Evolutionary conservation across 2,888 invertebrate species (phyloP), one percentile per base, ranked within the genome.

Genomic region (Lepidonotus clava): DNA sequence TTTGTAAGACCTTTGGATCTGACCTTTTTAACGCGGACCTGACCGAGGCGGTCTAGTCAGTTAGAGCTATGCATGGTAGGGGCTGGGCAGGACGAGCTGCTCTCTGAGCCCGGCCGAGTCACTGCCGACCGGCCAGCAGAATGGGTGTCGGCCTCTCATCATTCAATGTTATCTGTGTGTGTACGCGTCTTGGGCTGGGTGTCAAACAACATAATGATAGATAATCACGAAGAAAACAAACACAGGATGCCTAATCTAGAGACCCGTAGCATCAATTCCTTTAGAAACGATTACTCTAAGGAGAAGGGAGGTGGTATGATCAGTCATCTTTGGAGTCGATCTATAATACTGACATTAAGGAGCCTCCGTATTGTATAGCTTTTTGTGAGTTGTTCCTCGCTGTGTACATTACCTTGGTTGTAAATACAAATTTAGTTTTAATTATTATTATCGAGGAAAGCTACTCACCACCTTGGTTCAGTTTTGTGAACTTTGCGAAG

Each of bases 381-480:
- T 80, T 41, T 80, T 80, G 80, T 46, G 80, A 80, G 80, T 80
- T 80, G 28, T 76, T 80, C 32, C 80, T 80, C 80, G 41, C 51
- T 80, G 28, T 80, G 80, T 80, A 80, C 80, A 80, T 80, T 80
- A 80, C 80, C 80, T 80, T 80, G 80, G 80, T 80, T 80, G 80
- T 80, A 41, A 80, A 80, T 80, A 80, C 80, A 80, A 28, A 80
- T 41, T 41, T 46, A 18, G 21, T 21, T 80, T 32, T 46, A 46
- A 46, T 66, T 66, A 66, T 80, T 80, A 80, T 46, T 80, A 80
- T 46, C 36, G 76, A 76, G 80, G 32, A 51, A 46, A 80, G 46
- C 80, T 36, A 21, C 71, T 36, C 71, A 34, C 11, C 34, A 71
- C 34, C 38, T 71, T 71, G 71, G 71, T 71, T 71, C 24, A 61